These are phyloP conservation scores for Pollenia amentaria DNA, from an alignment of 2,888 invertebrate species.

Conservation along the genomic window DNA sequence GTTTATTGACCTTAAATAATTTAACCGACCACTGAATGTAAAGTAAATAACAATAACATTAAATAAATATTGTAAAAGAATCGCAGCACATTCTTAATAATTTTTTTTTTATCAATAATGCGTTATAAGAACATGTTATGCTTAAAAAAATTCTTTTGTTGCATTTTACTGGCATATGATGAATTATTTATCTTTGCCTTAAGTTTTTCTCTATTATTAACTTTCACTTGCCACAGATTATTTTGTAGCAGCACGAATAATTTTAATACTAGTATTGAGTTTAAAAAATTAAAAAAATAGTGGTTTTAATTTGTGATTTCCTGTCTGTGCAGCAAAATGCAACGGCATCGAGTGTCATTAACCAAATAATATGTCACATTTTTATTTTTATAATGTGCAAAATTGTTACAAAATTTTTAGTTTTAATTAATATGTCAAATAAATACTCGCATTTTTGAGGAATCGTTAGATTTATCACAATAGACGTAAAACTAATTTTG, in stretches of 20 bases:
- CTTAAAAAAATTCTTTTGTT: not conserved
- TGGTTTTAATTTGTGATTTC: conserved; percentile 60
- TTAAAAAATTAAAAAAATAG: conserved; percentile 26
- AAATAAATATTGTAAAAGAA: conserved; percentile 7
- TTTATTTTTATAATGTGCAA: not conserved
- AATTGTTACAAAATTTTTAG: not conserved
- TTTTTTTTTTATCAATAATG: conserved; percentile 2
- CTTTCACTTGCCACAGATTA: conserved; percentile 59
- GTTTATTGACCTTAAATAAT: conserved; percentile 60
- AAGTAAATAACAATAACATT: conserved; percentile 5
- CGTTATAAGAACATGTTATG: not conserved
- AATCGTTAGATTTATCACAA: not conserved
- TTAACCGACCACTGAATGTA: conserved; percentile 7
- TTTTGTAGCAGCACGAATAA: not conserved
- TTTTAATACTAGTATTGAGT: conserved; percentile 2
- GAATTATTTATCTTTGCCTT: not conserved
- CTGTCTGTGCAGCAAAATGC: conserved; percentile 54
- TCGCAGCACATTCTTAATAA: conserved; percentile 7
- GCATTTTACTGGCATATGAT: not conserved
- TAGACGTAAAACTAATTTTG: not conserved
- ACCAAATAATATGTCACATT: conserved; percentile 1
- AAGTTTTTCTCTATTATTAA: conserved; percentile 26
- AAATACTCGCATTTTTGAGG: not conserved
- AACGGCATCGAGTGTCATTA: conserved; percentile 35
- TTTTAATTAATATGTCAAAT: not conserved